Base-by-base conservation (phyloP, 2,888 invertebrate genomes). In the Neocrepidodera transversa region DNA sequence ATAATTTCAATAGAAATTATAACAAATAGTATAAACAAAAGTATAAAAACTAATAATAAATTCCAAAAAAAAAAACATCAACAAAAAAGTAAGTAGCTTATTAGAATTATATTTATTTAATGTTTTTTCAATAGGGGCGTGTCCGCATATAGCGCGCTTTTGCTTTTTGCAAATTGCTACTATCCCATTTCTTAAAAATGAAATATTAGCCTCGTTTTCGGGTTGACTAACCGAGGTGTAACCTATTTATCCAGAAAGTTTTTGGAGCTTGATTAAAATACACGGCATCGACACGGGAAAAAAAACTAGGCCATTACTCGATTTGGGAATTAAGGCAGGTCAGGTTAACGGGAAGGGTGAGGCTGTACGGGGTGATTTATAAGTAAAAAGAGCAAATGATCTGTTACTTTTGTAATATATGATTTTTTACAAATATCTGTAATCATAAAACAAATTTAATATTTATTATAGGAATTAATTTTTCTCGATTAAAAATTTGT, bases 241-340 rank as follows among this genome's bases (percentile, higher is more conserved):
- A 54, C 54, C 54, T 36, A 54, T 26, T 35, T 54, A n/a, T 23
- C 32, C 4, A 23, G 16, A 45, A 45, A 45, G 16, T 6, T 23
- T 53, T 20, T 18, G 7, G 45, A 14, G 14, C 3, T 45, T 35
- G 45, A 53, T 53, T 53, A 45, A 45, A 53, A 20, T 28, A 43
- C 35, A n/a, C 23, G 35, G 23, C 23, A 23, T 6, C 6, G 23
- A n/a, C 53, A 45, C 26, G 28, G n/a, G n/a, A n/a, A n/a, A 20
- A 45, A 45, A 45, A 53, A 53, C 28, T 45, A 35, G 53, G 45
- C 8, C 28, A 28, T 48, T 32, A 40, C 38, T 6, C 18, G 47
- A 52, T 52, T 52, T 13, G 10, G 11, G 28, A 18, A 18, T 42
- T 52, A 36, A 47, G 48, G 48, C 48, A 58, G 58, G 58, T 58